Percentiles rank a stretch among this genome's conserved stretches.
phyloP scores from a whole-genome alignment of 2,888 invertebrate species.

The Lamellibrachia satsuma region DNA sequence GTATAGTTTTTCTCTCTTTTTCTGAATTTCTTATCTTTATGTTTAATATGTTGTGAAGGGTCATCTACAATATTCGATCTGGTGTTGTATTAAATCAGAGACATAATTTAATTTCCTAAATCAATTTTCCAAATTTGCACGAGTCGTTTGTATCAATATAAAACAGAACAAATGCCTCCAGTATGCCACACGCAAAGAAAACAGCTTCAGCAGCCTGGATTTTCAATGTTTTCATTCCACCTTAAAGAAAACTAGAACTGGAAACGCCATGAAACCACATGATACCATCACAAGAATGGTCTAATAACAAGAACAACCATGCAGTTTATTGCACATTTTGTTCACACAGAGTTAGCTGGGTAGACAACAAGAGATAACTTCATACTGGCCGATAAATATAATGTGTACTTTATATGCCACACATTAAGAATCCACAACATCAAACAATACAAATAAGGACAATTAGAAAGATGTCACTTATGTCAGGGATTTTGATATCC shows the following conservation, averaged over 20 bases:
- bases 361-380: not conserved
- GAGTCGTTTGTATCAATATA: too few relatives aligned
- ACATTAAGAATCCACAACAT: not conserved
- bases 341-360: not conserved
- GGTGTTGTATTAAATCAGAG: not conserved
- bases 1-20: not conserved
- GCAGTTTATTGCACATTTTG: too few relatives aligned
- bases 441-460: not conserved
- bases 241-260: too few relatives aligned
- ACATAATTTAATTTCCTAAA: not conserved
- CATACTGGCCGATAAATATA: not conserved
- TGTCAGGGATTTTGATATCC: not conserved
- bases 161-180: too few relatives aligned
- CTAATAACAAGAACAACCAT: too few relatives aligned
- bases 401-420: not conserved
- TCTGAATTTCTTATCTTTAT: constrained; percentile 5
- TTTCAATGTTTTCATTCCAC: too few relatives aligned
- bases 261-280: too few relatives aligned
- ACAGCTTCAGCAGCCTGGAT: too few relatives aligned
- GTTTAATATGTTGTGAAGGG: not conserved
- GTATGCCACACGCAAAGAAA: too few relatives aligned
- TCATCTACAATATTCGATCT: not conserved
- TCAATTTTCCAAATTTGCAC: too few relatives aligned
- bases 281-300: too few relatives aligned
- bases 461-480: not conserved